These are phyloP conservation scores for Anabas testudineus DNA, from an alignment of 2,797 vertebrate species.

Conservation along the genomic window DNA sequence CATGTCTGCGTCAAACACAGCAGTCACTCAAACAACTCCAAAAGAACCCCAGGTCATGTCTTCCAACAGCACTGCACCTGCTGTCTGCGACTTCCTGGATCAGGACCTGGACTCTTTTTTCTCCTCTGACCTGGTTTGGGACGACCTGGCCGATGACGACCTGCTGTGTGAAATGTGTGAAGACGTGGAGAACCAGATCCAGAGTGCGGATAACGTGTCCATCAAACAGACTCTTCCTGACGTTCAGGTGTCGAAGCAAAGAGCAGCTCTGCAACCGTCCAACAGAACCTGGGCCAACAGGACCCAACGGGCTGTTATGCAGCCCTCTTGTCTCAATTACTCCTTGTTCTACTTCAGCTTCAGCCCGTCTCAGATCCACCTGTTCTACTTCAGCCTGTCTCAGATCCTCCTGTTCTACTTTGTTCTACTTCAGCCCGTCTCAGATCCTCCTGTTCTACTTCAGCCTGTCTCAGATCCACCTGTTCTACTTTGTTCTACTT, in stretches of 20 bases:
- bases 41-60: not conserved
- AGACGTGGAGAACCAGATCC: conserved; percentile 86
- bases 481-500: no score
- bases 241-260: not conserved
- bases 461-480: no score
- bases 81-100: conserved; percentile 26
- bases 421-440: no score
- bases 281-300: conserved; percentile 32
- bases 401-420: no score
- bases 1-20: conserved; percentile 18
- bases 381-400: no score
- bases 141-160: conserved; percentile 88
- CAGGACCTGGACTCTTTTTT: conserved; percentile 75
- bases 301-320: not conserved
- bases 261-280: not conserved
- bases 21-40: not conserved
- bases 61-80: conserved; percentile 37
- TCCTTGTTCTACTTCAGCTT: no score
- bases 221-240: not conserved
- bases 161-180: conserved; percentile 91
- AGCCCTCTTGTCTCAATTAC: no score
- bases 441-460: no score
- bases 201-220: conserved; percentile 22
- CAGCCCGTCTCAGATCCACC: no score
- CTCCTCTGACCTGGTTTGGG: conserved; percentile 86